phyloP scores from a whole-genome alignment of 2,113 vertebrate species.

The Xiphorhynchus elegans region DNA sequence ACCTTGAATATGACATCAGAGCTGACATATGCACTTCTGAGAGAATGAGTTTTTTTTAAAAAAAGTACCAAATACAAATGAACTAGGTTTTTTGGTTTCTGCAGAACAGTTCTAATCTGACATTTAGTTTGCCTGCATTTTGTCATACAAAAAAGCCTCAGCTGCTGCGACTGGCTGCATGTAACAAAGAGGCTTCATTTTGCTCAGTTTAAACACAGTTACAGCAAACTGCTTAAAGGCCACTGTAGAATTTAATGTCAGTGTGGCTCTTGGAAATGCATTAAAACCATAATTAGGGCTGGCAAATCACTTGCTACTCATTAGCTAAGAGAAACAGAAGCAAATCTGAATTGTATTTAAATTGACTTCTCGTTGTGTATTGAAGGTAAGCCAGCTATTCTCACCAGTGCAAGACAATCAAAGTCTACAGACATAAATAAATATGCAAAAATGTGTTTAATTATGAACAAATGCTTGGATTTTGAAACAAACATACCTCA shows the following conservation, averaged over 20 bases:
- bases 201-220: not conserved
- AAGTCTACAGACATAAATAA: not conserved
- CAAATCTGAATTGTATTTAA: not conserved
- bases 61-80: not conserved
- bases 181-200: not conserved
- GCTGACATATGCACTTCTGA: not conserved
- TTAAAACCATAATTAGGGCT: not conserved
- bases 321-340: conserved; percentile 30
- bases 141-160: not conserved
- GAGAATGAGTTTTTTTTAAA: not conserved
- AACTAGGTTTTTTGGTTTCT: not conserved
- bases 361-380: not conserved
- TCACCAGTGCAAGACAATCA: not conserved
- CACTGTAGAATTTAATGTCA: not conserved
- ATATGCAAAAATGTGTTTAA: not conserved
- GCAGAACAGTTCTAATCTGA: not conserved
- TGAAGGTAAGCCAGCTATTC: conserved; percentile 38
- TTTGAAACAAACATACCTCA: not conserved
- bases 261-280: conserved; percentile 16
- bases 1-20: not conserved
- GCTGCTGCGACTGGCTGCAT: not conserved
- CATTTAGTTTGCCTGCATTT: not conserved
- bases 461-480: not conserved
- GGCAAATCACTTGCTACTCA: conserved; percentile 19
- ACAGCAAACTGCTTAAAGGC: conserved; percentile 1